Percentiles rank a stretch among this genome's conserved stretches.
Evolutionary conservation across 2,888 invertebrate genomes (phyloP).

Genomic region (Agrilus mali): DNA sequence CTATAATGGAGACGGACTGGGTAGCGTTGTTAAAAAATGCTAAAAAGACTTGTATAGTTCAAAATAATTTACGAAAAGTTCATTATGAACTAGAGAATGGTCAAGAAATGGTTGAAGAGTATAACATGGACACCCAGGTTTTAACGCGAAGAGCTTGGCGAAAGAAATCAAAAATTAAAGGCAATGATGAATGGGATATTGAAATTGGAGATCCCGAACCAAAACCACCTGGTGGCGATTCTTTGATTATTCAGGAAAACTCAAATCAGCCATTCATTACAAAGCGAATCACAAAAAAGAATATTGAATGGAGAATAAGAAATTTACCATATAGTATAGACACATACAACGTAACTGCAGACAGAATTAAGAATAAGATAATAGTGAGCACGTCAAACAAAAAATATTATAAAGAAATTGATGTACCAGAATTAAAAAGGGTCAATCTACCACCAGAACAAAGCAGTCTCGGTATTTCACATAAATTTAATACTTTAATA

Average conservation of each 20-base stretch:
- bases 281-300: slow-evolving; percentile 58
- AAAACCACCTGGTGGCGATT: slow-evolving; percentile 33
- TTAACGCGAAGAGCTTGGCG: slow-evolving; percentile 65
- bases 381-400: slow-evolving; percentile 65
- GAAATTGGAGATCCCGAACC: slow-evolving; percentile 72
- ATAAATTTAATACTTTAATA: slow-evolving; percentile 66
- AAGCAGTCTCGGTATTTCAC: slow-evolving; percentile 49
- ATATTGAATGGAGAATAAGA: slow-evolving; percentile 71
- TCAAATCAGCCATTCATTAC: slow-evolving; percentile 55
- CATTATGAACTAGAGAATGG: slow-evolving; percentile 72
- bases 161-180: slow-evolving; percentile 53
- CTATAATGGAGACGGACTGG: slow-evolving; percentile 32
- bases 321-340: slow-evolving; percentile 64
- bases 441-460: slow-evolving; percentile 49
- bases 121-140: slow-evolving; percentile 60
- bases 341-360: slow-evolving; percentile 55
- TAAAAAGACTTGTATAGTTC: slow-evolving; percentile 48
- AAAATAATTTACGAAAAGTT: slow-evolving; percentile 58
- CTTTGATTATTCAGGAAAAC: slow-evolving; percentile 46
- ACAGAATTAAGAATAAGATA: slow-evolving; percentile 49
- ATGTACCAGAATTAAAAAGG: slow-evolving; percentile 57
- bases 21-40: slow-evolving; percentile 40
- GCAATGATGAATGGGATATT: slow-evolving; percentile 59
- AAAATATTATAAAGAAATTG: slow-evolving; percentile 66
- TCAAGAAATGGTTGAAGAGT: slow-evolving; percentile 80